A percentile compares a stretch with the other conserved stretches of the same genome.
Conservation (phyloP, 2,113 vertebrate species). For the Mirza zaza region DNA sequence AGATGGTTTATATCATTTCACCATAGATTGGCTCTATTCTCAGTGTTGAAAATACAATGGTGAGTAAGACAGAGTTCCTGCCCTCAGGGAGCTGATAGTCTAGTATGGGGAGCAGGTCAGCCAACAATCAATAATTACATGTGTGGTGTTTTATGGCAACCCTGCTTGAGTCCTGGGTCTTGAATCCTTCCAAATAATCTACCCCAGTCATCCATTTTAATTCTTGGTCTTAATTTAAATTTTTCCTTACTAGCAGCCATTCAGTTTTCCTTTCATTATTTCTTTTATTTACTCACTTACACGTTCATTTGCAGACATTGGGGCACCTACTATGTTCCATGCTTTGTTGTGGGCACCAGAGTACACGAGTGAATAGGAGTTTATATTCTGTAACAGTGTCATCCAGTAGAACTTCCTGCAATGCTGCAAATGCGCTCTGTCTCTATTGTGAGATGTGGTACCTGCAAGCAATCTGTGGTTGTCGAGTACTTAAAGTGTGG, state of each 20-base stretch:
- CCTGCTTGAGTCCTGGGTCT: neutral
- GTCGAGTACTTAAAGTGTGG: neutral
- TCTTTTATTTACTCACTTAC: neutral
- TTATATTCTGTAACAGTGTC: neutral
- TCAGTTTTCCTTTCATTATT: neutral
- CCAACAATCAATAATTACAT: neutral
- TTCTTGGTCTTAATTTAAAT: neutral
- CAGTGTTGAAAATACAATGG: neutral
- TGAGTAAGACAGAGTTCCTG: neutral
- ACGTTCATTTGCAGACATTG: neutral
- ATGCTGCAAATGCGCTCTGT: no score
- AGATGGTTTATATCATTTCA: neutral
- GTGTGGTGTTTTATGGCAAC: neutral
- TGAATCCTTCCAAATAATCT: neutral
- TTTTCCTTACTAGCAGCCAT: neutral
- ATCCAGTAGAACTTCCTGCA: neutral
- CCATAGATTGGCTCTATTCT: neutral
- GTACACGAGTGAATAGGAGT: neutral
- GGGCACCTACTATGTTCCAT: neutral
- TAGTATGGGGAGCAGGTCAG: accelerated
- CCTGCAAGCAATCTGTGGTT: neutral
- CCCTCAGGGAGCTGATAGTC: neutral
- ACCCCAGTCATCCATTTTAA: neutral
- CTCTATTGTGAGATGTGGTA: neutral
- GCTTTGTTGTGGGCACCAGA: neutral